Evolutionary conservation across 2,113 vertebrate genomes (phyloP).

Genomic region (Dromas ardeola): DNA sequence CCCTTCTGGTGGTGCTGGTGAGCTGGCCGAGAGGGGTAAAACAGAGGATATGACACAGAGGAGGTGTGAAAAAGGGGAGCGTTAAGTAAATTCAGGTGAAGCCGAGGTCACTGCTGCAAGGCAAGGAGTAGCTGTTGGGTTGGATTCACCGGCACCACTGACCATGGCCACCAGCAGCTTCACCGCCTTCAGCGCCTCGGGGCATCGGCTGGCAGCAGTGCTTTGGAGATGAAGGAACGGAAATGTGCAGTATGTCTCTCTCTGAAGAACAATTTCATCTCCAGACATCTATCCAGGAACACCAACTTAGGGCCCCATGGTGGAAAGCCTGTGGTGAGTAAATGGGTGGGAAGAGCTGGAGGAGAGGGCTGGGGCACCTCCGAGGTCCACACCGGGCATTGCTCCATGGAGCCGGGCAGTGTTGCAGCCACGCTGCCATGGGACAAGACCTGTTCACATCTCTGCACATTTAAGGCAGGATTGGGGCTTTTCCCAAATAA

Average conservation of each 20-base stretch:
- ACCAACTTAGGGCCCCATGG: fast-evolving
- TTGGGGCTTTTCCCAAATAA: neutral
- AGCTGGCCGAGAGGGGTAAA: neutral
- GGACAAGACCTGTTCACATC: neutral
- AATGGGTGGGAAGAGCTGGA: neutral
- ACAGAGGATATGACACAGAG: neutral
- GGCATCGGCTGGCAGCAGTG: neutral
- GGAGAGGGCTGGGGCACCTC: neutral
- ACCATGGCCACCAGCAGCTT: neutral
- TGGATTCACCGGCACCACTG: neutral
- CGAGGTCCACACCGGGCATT: neutral
- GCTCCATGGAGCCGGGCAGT: neutral
- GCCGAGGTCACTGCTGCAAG: neutral
- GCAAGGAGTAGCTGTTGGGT: neutral
- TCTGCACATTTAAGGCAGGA: neutral
- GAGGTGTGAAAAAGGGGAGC: neutral
- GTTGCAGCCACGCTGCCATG: fast-evolving
- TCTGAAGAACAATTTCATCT: neutral
- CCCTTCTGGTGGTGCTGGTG: neutral
- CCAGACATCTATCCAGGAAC: neutral
- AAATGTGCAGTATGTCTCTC: neutral
- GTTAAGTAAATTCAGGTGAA: neutral
- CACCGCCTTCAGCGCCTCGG: neutral
- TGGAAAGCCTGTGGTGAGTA: neutral
- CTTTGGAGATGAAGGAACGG: neutral